A percentile compares a stretch with the other conserved stretches of the same genome.
These are phyloP conservation scores for Istiophorus platypterus DNA, from an alignment of 2,113 vertebrate genomes.

Conservation along the genomic window DNA sequence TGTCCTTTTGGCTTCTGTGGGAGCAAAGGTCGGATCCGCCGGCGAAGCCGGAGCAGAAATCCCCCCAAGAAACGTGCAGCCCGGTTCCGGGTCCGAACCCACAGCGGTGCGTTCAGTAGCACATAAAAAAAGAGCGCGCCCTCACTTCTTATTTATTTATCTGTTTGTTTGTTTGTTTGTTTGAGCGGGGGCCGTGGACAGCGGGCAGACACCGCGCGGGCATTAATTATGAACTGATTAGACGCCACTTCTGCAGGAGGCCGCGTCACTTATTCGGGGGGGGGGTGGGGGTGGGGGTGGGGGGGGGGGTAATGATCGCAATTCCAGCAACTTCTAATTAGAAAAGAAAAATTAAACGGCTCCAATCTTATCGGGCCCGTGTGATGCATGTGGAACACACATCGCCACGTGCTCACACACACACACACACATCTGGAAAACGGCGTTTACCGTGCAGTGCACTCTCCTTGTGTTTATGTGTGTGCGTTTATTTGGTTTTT, in stretches of 20 bases:
- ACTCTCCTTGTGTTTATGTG: too few species aligned
- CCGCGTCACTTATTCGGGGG: conserved; percentile 86
- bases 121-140: conserved; percentile 44
- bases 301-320: conserved; percentile 83
- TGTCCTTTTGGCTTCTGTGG: too few species aligned
- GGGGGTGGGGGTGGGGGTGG: conserved; percentile 81
- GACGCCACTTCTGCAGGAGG: conserved; percentile 75
- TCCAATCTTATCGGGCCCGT: conserved; percentile 82
- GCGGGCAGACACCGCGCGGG: conserved; percentile 52
- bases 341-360: conserved; percentile 85
- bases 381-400: conserved; percentile 78
- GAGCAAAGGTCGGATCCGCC: too few species aligned
- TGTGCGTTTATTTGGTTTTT: not conserved
- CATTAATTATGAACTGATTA: conserved; percentile 87
- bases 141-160: too few species aligned
- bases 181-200: conserved; percentile 53
- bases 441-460: conserved; percentile 21
- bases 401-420: conserved; percentile 32
- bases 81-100: conserved; percentile 25
- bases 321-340: conserved; percentile 86
- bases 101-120: conserved; percentile 31
- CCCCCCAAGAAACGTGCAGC: too few species aligned
- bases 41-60: too few species aligned
- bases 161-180: too few species aligned
- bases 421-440: conserved; percentile 38